Percentiles rank a stretch among this genome's conserved stretches.
Conservation (phyloP, 2,113 vertebrate genomes). For the Myrmophylax atrothorax region DNA sequence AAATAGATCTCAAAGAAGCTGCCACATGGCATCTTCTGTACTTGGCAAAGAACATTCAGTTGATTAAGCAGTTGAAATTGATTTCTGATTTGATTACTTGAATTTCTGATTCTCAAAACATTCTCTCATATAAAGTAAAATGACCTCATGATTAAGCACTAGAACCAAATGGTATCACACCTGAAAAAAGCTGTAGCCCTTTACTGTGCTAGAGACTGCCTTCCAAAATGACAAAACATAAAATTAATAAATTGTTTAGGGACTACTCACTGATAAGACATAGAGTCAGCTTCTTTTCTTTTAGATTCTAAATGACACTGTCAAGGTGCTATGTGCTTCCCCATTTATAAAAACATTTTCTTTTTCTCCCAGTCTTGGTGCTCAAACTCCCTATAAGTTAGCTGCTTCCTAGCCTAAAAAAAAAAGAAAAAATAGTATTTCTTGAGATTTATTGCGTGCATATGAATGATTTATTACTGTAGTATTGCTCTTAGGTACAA, state of each 20-base stretch:
- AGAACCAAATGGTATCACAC: not conserved
- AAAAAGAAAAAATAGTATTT: not conserved
- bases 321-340: not conserved
- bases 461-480: not conserved
- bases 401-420: not conserved
- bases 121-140: not conserved
- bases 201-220: not conserved
- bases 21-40: not conserved
- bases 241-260: not conserved
- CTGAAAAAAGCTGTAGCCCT: not conserved
- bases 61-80: not conserved
- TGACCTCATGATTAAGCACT: not conserved
- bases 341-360: not conserved
- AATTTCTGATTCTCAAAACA: not conserved
- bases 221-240: not conserved
- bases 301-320: not conserved
- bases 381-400: not conserved
- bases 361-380: not conserved
- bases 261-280: not conserved
- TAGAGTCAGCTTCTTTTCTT: not conserved
- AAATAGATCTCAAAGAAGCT: not conserved
- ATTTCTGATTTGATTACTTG: constrained; percentile 14
- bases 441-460: not conserved
- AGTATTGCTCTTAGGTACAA: not conserved
- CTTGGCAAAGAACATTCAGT: not conserved